phyloP scores from a whole-genome alignment of 2,888 invertebrate genomes.

The Allacma fusca region DNA sequence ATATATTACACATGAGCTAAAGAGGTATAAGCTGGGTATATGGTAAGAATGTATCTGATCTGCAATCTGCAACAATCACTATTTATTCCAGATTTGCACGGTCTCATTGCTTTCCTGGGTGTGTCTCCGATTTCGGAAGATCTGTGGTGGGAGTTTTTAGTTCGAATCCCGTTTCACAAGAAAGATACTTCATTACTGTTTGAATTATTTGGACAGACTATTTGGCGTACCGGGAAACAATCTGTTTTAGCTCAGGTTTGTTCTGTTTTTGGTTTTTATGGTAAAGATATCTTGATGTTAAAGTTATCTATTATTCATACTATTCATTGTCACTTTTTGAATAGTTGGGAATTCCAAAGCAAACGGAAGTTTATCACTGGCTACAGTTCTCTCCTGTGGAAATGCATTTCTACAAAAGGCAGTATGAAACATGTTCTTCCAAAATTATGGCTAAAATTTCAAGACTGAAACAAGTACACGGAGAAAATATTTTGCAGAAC shows the following conservation, averaged over 20 bases:
- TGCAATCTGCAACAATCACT: too few relatives aligned
- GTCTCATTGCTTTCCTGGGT: conserved; percentile 71
- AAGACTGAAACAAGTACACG: conserved; percentile 41
- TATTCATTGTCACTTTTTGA: background rate
- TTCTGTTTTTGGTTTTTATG: background rate
- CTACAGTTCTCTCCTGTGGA: conserved; percentile 69
- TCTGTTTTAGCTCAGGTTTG: conserved; percentile 72
- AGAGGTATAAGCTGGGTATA: too few relatives aligned
- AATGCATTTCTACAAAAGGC: conserved; percentile 75
- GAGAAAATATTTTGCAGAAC: conserved; percentile 32
- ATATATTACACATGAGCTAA: background rate
- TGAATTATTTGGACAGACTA: conserved; percentile 67
- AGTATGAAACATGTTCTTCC: conserved; percentile 68
- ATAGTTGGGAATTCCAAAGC: conserved; percentile 72
- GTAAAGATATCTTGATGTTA: background rate
- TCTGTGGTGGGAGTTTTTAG: conserved; percentile 68
- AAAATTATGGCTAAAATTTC: conserved; percentile 66
- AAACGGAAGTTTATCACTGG: conserved; percentile 63
- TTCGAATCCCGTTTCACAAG: conserved; percentile 68
- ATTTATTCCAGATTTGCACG: conserved; percentile 66
- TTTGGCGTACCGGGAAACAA: conserved; percentile 77
- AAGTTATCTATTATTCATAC: background rate
- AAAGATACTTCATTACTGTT: conserved; percentile 67
- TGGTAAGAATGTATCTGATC: too few relatives aligned
- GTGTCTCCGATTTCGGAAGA: conserved; percentile 68